Conservation (phyloP, 2,113 vertebrate genomes). For the Nymphicus hollandicus region DNA sequence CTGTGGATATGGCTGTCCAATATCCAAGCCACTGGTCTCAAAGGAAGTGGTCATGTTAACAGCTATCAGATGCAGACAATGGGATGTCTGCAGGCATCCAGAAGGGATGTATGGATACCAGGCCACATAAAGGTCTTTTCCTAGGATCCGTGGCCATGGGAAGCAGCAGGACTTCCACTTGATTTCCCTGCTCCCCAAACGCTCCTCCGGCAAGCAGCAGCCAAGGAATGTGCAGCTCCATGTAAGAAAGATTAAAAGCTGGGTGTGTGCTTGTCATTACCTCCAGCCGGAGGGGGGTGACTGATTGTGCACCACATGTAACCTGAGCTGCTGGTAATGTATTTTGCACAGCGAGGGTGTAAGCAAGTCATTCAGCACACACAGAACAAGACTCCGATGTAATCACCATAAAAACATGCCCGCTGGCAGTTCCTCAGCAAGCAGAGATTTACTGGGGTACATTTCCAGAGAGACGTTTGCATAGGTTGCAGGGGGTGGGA, state of each 20-base stretch:
- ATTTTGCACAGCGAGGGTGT: conserved; percentile 53
- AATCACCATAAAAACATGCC: conserved; percentile 53
- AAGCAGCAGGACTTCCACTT: not conserved
- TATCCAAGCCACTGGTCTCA: not conserved
- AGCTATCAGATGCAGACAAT: not conserved
- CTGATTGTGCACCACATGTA: conserved; percentile 23
- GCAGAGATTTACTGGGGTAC: conserved; percentile 38
- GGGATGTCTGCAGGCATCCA: not conserved
- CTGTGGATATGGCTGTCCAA: not conserved
- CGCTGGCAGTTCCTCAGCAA: conserved; percentile 39
- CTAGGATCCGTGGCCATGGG: not conserved
- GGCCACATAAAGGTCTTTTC: not conserved
- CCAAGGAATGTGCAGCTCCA: conserved; percentile 58
- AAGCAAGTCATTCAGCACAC: conserved; percentile 48
- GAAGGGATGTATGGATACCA: not conserved
- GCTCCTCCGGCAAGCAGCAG: conserved; percentile 14
- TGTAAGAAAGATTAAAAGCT: conserved; percentile 63
- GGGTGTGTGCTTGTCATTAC: conserved; percentile 62
- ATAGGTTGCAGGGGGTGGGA: not conserved
- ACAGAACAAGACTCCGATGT: conserved; percentile 17
- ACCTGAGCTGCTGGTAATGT: conserved; percentile 56
- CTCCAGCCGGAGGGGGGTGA: conserved; percentile 44
- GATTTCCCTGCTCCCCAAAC: not conserved
- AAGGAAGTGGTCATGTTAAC: not conserved
- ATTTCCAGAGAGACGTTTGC: not conserved